These are phyloP conservation scores for Nezara viridula DNA, from an alignment of 2,888 invertebrate species.

Conservation along the genomic window DNA sequence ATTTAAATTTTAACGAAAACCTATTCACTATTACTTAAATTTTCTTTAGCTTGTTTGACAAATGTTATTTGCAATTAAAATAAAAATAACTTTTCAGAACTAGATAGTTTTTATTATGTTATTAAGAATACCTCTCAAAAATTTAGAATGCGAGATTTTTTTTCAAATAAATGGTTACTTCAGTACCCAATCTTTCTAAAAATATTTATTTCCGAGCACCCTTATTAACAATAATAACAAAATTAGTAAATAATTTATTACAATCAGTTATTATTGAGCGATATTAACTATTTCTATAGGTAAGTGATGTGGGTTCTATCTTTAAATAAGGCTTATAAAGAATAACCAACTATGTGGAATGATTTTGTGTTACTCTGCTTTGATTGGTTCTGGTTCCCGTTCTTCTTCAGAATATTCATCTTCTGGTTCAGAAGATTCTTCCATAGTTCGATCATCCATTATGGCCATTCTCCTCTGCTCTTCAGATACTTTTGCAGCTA, in stretches of 20 bases:
- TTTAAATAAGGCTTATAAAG: conserved; percentile 47
- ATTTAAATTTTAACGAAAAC: neutral
- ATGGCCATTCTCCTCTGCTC: conserved; percentile 73
- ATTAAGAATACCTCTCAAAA: neutral
- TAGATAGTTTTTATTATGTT: neutral
- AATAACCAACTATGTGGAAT: conserved; percentile 52
- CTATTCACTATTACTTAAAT: neutral
- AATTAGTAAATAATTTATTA: conserved; percentile 48
- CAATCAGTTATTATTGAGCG: conserved; percentile 55
- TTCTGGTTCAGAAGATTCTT: conserved; percentile 72
- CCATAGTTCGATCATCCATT: conserved; percentile 71
- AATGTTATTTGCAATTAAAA: neutral
- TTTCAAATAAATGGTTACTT: conserved; percentile 22
- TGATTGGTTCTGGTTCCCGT: conserved; percentile 71
- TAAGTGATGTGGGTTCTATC: conserved; percentile 47
- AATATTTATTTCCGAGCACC: conserved; percentile 50
- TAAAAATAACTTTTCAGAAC: neutral
- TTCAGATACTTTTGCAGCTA: conserved; percentile 72
- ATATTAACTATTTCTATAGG: conserved; percentile 44
- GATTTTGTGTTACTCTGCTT: conserved; percentile 68
- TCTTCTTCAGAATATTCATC: conserved; percentile 73
- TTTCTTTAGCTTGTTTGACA: neutral
- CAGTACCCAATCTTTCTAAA: conserved; percentile 27
- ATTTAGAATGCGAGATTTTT: neutral
- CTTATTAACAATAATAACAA: conserved; percentile 54